A percentile compares a stretch with the other conserved stretches of the same genome.
Evolutionary conservation across 2,797 vertebrate species (phyloP).

Genomic region (Neoniphon sammara): DNA sequence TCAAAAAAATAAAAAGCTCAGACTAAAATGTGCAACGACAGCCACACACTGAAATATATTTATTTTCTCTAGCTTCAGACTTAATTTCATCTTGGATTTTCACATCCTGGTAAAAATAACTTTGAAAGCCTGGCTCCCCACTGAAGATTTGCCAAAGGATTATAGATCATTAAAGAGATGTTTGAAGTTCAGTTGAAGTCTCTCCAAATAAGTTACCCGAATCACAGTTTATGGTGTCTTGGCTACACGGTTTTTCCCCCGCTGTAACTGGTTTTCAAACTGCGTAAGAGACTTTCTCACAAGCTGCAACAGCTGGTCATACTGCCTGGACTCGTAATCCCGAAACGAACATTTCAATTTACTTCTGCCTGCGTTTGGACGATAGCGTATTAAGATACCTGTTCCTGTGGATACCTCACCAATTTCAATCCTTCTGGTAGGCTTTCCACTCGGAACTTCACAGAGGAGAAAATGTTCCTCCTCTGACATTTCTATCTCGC

Average conservation of each 20-base stretch:
- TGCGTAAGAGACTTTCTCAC: conserved; percentile 25
- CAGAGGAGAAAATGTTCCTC: conserved; percentile 57
- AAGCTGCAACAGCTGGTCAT: conserved; percentile 45
- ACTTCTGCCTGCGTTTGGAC: conserved; percentile 55
- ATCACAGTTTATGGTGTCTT: conserved; percentile 43
- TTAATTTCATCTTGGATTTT: conserved; percentile 62
- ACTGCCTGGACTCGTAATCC: conserved; percentile 65
- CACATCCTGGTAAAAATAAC: conserved; percentile 63
- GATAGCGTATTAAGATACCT: conserved; percentile 68
- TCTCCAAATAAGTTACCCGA: conserved; percentile 58
- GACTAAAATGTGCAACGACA: conserved; percentile 30
- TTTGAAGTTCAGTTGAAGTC: conserved; percentile 71
- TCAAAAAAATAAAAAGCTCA: not conserved
- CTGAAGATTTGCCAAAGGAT: conserved; percentile 71
- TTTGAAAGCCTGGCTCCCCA: conserved; percentile 50
- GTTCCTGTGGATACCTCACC: conserved; percentile 36
- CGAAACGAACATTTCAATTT: conserved; percentile 76
- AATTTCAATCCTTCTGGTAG: conserved; percentile 46
- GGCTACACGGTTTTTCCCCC: conserved; percentile 12
- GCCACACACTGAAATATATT: conserved; percentile 21
- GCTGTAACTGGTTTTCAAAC: not conserved
- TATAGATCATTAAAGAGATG: conserved; percentile 76
- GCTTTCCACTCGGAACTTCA: conserved; percentile 46
- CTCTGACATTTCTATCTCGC: conserved; percentile 64
- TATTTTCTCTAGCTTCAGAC: conserved; percentile 40